phyloP scores from a whole-genome alignment of 2,113 vertebrate genomes.

The Sterna hirundo region DNA sequence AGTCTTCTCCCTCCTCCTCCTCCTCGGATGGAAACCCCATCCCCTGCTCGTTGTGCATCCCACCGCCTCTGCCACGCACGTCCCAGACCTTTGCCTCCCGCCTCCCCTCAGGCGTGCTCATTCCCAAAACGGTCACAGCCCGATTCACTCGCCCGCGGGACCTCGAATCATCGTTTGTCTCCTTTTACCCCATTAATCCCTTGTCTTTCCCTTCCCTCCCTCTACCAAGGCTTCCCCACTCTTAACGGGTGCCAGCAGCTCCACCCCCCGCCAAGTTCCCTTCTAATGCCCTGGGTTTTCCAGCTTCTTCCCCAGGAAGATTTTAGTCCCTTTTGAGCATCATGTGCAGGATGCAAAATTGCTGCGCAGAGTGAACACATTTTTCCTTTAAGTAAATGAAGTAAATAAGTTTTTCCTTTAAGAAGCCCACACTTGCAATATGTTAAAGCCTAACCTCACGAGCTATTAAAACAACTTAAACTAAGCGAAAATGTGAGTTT shows the following conservation, averaged over 20 bases:
- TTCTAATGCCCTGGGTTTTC: not conserved
- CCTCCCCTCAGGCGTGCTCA: accelerated
- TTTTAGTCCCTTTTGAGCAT: not conserved
- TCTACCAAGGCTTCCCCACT: not conserved
- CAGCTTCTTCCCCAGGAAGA: not conserved
- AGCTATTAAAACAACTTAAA: not conserved
- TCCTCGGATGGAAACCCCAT: not conserved
- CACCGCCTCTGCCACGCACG: accelerated
- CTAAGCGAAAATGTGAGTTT: not conserved
- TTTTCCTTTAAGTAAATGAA: not conserved
- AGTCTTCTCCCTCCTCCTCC: not conserved
- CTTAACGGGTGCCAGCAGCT: not conserved
- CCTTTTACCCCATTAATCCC: not conserved
- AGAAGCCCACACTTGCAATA: not conserved
- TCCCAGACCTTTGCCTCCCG: not conserved
- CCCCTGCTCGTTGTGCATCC: not conserved
- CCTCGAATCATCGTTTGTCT: not conserved
- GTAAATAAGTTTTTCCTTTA: not conserved
- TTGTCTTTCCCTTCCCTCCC: not conserved
- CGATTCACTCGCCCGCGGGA: not conserved
- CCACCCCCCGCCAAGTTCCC: not conserved
- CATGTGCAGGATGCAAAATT: not conserved
- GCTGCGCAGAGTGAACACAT: not conserved
- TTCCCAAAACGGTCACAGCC: not conserved
- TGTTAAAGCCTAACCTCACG: not conserved